Evolutionary conservation across 2,113 vertebrate genomes (phyloP).

Genomic region (Corydoras sp.): DNA sequence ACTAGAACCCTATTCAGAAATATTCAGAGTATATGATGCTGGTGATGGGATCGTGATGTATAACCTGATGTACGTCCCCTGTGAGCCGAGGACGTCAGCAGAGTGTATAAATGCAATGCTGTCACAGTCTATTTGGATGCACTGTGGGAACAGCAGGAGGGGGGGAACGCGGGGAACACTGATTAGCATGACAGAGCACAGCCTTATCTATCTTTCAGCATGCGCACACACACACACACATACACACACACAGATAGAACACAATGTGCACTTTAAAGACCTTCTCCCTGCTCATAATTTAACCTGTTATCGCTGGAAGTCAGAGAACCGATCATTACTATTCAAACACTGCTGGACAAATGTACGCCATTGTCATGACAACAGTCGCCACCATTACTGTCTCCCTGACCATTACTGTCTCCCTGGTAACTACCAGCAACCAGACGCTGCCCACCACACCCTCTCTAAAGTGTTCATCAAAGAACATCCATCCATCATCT

Average conservation of each 20-base stretch:
- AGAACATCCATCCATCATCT: no score
- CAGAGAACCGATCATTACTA: conserved; percentile 28
- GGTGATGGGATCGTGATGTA: no score
- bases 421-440: conserved; percentile 30
- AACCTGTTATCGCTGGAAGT: conserved; percentile 28
- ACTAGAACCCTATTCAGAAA: no score
- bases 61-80: no score
- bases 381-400: conserved; percentile 3
- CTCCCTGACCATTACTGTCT: background rate
- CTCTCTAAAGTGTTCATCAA: no score
- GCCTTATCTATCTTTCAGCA: conserved; percentile 17
- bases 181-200: background rate
- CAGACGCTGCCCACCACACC: conserved; percentile 6
- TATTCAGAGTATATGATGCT: no score
- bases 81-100: no score
- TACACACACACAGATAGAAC: background rate
- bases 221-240: conserved; percentile 1
- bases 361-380: conserved; percentile 37
- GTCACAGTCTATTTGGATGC: no score
- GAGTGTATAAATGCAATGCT: no score
- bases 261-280: background rate
- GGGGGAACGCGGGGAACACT: no score
- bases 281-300: conserved; percentile 30
- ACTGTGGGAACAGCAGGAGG: no score
- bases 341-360: conserved; percentile 19